Evolutionary conservation across 1,140 invertebrate genomes (phyloP).

Genomic region (Gryon sp.): DNA sequence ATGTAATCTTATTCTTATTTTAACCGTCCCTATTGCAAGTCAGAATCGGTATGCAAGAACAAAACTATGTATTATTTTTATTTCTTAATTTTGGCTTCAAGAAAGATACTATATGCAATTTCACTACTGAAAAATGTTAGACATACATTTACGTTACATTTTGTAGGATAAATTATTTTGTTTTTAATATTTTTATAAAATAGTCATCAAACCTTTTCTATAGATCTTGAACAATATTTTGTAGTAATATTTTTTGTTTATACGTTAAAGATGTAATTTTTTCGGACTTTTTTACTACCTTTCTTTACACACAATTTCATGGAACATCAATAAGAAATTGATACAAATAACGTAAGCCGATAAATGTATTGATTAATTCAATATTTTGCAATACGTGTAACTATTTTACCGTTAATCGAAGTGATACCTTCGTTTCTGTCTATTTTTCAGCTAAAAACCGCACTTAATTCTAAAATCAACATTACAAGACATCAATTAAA

Average conservation of each 20-base stretch:
- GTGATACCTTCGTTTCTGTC: no score
- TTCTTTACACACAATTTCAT: conserved; percentile 30
- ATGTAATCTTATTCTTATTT: conserved; percentile 24
- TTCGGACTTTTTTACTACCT: neutral
- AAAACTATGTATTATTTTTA: neutral
- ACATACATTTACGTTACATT: conserved; percentile 7
- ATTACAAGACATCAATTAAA: no score
- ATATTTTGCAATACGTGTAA: no score
- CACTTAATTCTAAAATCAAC: no score
- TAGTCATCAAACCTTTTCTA: neutral
- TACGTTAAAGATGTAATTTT: neutral
- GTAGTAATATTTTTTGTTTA: neutral
- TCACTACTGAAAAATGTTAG: neutral
- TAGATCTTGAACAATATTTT: neutral
- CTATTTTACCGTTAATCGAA: no score
- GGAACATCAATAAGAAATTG: conserved; percentile 27
- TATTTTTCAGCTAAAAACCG: no score
- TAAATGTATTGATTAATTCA: no score
- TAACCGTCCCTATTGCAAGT: conserved; percentile 22
- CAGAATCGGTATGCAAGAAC: conserved; percentile 23
- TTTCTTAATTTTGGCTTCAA: neutral
- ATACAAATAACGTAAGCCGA: no score
- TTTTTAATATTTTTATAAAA: neutral
- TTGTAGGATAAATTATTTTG: neutral
- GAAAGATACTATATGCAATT: neutral